Evolutionary conservation across 1,140 invertebrate genomes (phyloP).

Genomic region (Myzus persicae): DNA sequence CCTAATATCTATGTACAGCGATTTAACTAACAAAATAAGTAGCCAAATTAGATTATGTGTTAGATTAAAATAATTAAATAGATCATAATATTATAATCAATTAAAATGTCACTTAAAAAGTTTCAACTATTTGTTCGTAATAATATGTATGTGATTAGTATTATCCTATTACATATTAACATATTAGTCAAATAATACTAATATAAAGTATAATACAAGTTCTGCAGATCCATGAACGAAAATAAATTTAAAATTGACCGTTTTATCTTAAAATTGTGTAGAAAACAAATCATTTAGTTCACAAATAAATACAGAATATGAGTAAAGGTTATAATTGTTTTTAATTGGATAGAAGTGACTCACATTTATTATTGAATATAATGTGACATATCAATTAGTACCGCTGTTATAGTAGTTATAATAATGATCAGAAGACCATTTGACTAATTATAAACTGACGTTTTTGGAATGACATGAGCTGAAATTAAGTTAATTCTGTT

Average conservation of each 20-base stretch:
- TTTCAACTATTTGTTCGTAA: neutral
- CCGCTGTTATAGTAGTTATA: neutral
- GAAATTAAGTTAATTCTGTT: conserved; percentile 31
- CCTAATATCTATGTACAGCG: no score
- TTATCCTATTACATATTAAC: no score
- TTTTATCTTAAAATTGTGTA: neutral
- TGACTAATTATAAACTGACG: neutral
- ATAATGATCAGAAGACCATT: neutral
- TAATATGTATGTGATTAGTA: neutral
- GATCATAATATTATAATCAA: neutral
- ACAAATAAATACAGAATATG: neutral
- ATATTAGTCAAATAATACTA: neutral
- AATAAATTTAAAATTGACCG: neutral
- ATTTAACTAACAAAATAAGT: neutral
- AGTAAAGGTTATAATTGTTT: neutral
- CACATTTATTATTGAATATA: neutral
- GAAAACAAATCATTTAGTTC: neutral
- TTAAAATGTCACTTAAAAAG: neutral
- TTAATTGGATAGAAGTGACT: neutral
- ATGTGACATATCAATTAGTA: neutral
- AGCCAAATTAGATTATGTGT: neutral
- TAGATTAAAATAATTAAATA: no score
- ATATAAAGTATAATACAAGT: no score
- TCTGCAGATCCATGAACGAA: no score
- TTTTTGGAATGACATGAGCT: neutral